Base-by-base conservation (phyloP, 2,888 invertebrate genomes). In the Eupeodes latifasciatus region DNA sequence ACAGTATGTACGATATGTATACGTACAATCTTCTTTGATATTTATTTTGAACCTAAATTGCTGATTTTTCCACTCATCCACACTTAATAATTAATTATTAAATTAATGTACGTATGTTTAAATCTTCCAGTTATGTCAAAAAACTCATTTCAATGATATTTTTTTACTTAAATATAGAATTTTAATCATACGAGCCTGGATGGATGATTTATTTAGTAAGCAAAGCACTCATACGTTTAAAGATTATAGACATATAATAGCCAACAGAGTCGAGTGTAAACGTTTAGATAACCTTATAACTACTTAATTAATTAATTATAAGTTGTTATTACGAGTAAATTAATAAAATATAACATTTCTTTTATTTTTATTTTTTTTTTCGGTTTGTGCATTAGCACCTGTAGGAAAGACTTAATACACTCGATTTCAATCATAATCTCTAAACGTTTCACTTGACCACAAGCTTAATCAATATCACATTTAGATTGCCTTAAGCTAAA, bases 401-500 rank as follows among this genome's bases (percentile, higher is more conserved):
- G 34, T 47, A 14, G 19, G 64, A 19, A 67, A 71, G 19, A 14
- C n/a, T 72, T 71, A 53, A 27, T 11, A 12, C 49, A 47, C 53
- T 67, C 34, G 49, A 51, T 27, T 51, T 51, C 14, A 61, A 27
- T 44, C 36, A 10, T 69, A 81, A 81, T 67, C 53, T 57, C 27
- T 67, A 53, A 53, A 53, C 16, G 59, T 44, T 51, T 55, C 49
- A 64, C 36, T 76, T 76, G 81, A 74, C 83, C 78, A 34, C 82
- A 78, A 62, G 11, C 12, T 2, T 11, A 12, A 4, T 4, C 5
- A 7, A 55, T 55, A 27, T 27, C 27, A 27, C 27, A 27, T 19
- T 19, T 55, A 3, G 0, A 40, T 40, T 40, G 40, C 5, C 9
- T 9, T 4, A 55, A 5, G 0, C 0, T 16, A 4, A 55, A 55